These are phyloP conservation scores for Whitmania pigra DNA, from an alignment of 1,140 invertebrate species.

Conservation along the genomic window DNA sequence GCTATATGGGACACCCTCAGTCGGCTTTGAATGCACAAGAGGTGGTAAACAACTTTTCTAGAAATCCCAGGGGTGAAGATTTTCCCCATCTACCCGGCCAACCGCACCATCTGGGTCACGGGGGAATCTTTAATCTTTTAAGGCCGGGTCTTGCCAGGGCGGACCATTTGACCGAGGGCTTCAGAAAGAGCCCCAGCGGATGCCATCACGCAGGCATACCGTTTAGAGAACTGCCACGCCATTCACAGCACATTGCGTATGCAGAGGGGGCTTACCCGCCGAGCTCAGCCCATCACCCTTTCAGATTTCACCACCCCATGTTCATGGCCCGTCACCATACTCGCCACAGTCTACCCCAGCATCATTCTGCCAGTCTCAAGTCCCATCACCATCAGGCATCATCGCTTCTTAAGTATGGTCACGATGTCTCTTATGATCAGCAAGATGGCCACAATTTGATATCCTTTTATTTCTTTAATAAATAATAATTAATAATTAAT, in stretches of 20 bases:
- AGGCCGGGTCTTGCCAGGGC: constrained; percentile 13
- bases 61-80: no score
- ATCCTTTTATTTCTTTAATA: constrained; percentile 38
- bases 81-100: no score
- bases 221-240: constrained; percentile 17
- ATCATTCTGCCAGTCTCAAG: constrained; percentile 28
- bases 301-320: constrained; percentile 43
- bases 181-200: constrained; percentile 4
- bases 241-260: constrained; percentile 34
- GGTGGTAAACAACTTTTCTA: no score
- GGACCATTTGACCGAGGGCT: constrained; percentile 27
- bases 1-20: no score
- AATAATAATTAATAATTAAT: no score
- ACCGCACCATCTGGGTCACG: constrained; percentile 4
- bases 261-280: constrained; percentile 25
- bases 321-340: constrained; percentile 56
- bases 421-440: constrained; percentile 28
- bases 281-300: no score
- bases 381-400: constrained; percentile 23
- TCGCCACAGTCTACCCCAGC: constrained; percentile 44
- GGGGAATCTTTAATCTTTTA: constrained; percentile 14
- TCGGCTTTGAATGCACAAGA: no score
- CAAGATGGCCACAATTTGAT: constrained; percentile 34
- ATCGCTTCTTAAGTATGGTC: constrained; percentile 30
- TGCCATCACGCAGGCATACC: constrained; percentile 4